Evolutionary conservation across 1,140 invertebrate species (phyloP).

Genomic region (Drosophila grimshawi): DNA sequence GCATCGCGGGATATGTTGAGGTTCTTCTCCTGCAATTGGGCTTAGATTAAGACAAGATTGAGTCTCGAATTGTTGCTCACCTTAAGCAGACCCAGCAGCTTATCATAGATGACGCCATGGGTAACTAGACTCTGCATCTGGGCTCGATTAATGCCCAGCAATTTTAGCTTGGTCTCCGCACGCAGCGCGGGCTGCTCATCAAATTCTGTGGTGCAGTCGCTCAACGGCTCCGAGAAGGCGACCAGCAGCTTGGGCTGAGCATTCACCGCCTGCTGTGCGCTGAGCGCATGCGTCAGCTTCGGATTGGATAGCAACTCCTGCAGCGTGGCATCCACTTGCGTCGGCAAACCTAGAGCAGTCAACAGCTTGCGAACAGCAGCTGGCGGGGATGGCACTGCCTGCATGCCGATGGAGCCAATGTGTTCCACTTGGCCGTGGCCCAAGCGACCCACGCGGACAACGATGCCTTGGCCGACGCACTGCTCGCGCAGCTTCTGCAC

Average conservation of each 20-base stretch:
- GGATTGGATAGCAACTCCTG: constrained; percentile 58
- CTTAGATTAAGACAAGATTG: not conserved
- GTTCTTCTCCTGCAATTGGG: constrained; percentile 83
- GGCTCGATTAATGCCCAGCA: constrained; percentile 63
- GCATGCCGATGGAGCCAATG: constrained; percentile 6
- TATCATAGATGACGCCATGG: constrained; percentile 86
- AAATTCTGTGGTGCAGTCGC: constrained; percentile 54
- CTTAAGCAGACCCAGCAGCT: constrained; percentile 85
- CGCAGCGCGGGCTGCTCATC: constrained; percentile 40
- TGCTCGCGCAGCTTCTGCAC: constrained; percentile 87
- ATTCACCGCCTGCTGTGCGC: constrained; percentile 12
- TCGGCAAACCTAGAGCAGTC: constrained; percentile 47
- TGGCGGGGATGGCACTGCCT: not conserved
- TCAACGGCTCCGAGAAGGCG: constrained; percentile 68
- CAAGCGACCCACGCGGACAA: constrained; percentile 85
- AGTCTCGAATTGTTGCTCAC: constrained; percentile 15
- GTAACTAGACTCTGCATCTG: constrained; percentile 85
- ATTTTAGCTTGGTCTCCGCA: constrained; percentile 58
- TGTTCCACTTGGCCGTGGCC: constrained; percentile 61
- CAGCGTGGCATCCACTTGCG: constrained; percentile 57
- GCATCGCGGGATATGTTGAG: constrained; percentile 86
- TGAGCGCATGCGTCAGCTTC: constrained; percentile 56
- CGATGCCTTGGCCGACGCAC: constrained; percentile 87
- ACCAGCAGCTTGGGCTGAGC: constrained; percentile 65
- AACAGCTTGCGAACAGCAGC: constrained; percentile 22